Percentiles rank a stretch among this genome's conserved stretches.
phyloP scores from a whole-genome alignment of 1,140 invertebrate genomes.

The Elymnias hypermnestra region DNA sequence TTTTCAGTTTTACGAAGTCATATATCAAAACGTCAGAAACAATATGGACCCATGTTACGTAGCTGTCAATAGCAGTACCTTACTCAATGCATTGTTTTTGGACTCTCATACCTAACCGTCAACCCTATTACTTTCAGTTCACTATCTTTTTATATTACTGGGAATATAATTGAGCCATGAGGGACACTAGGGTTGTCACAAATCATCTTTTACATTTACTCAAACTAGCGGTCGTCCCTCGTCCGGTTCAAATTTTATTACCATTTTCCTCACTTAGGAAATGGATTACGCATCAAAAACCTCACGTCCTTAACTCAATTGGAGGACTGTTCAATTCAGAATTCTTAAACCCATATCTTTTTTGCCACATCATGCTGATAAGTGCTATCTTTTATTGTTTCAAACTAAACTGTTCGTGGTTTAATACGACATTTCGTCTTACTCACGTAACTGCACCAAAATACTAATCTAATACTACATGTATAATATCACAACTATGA shows the following conservation, averaged over 20 bases:
- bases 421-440: no score
- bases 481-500: no score
- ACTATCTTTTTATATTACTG: constrained; percentile 12
- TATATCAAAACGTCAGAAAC: constrained; percentile 31
- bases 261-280: not conserved
- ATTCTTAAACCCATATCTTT: no score
- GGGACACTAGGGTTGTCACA: constrained; percentile 1
- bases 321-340: no score
- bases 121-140: constrained; percentile 21
- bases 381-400: no score
- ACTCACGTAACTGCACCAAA: no score
- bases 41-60: constrained; percentile 24
- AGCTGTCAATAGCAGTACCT: constrained; percentile 28
- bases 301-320: no score
- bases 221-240: not conserved
- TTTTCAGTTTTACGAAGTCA: constrained; percentile 21
- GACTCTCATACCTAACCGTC: constrained; percentile 5
- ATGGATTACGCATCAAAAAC: no score
- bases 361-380: no score
- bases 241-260: not conserved
- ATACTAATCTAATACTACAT: no score
- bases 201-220: not conserved
- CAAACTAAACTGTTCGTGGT: no score
- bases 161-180: constrained; percentile 6
- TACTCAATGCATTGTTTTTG: constrained; percentile 18